Evolutionary conservation across 2,888 invertebrate genomes (phyloP), one percentile per base, ranked within the genome.

Genomic region (Patella pellucida): DNA sequence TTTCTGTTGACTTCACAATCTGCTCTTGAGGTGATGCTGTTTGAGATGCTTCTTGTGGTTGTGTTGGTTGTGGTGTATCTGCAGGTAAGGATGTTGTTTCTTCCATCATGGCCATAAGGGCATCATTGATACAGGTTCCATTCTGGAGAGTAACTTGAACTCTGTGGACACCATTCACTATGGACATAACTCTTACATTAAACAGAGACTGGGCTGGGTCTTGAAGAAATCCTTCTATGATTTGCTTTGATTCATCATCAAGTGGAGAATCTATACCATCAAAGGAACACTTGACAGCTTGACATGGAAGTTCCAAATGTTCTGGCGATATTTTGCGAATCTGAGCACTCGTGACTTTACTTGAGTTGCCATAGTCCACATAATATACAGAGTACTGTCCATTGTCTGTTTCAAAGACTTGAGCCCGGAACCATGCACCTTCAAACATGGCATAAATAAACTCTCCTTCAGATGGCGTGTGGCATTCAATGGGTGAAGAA

Each of bases 311-410:
- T 1, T 69, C 69, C 41, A 41, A 69, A 75, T 79, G 81, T 7
- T 76, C 15, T 14, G 76, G 52, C 4, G 71, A 70, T 11, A 84
- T 76, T 52, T 80, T 80, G 41, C 83, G 79, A 51, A 89, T 76
- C 54, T 69, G 70, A 11, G 68, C 56, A 19, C 79, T 77, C 0
- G 72, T 68, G 2, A 80, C 81, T 23, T 68, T 69, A 62, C 87
- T 86, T 11, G 72, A 69, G 79, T 90, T 90, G 0, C 89, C 88
- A 80, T 85, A 89, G 80, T 90, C 89, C 16, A 89, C 76, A 77
- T 85, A 90, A n/a, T 69, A 74, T 7, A 86, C 79, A 9, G 73
- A 73, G 52, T 78, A 82, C 3, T 77, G 75, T 16, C 54, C 73
- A 16, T 79, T 76, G 14, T 72, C 62, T 3, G 84, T 52, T 11